These are phyloP conservation scores for Chaetophractus vellerosus DNA, from an alignment of 2,797 vertebrate species.

Conservation along the genomic window DNA sequence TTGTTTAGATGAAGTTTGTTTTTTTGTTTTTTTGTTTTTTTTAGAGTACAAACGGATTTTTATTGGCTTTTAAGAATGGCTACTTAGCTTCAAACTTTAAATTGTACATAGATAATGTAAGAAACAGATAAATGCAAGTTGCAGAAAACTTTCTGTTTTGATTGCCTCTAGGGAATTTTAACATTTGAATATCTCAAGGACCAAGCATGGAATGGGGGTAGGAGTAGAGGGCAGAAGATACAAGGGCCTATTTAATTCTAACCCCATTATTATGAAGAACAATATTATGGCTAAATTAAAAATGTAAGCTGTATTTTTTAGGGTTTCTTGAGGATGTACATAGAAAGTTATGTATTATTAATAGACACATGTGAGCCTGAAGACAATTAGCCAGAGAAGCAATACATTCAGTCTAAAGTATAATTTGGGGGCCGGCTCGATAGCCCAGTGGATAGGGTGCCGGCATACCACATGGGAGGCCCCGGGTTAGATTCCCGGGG, in stretches of 20 bases:
- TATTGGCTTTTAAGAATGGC: too few species aligned
- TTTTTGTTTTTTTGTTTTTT: too few species aligned
- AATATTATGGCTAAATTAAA: constrained; percentile 39
- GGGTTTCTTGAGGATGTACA: constrained; percentile 2
- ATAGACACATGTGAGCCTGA: background rate
- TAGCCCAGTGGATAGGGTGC: too few species aligned
- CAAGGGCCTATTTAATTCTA: background rate
- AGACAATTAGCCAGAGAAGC: background rate
- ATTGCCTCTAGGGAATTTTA: constrained; percentile 45
- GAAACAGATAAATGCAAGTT: too few species aligned
- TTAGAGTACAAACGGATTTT: too few species aligned
- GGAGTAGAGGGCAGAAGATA: background rate
- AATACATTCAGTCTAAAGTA: constrained; percentile 38
- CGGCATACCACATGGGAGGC: too few species aligned
- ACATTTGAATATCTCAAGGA: background rate
- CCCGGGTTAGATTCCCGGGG: too few species aligned
- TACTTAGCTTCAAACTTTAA: too few species aligned
- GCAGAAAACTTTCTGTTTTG: background rate
- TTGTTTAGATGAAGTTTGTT: too few species aligned
- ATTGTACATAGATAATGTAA: too few species aligned
- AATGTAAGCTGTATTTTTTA: background rate
- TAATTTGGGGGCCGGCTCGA: too few species aligned
- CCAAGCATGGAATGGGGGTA: background rate
- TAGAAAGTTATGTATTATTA: background rate
- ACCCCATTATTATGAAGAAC: constrained; percentile 37